Conservation (phyloP, 2,888 invertebrate species). For the Branchipolynoe longqiensis region DNA sequence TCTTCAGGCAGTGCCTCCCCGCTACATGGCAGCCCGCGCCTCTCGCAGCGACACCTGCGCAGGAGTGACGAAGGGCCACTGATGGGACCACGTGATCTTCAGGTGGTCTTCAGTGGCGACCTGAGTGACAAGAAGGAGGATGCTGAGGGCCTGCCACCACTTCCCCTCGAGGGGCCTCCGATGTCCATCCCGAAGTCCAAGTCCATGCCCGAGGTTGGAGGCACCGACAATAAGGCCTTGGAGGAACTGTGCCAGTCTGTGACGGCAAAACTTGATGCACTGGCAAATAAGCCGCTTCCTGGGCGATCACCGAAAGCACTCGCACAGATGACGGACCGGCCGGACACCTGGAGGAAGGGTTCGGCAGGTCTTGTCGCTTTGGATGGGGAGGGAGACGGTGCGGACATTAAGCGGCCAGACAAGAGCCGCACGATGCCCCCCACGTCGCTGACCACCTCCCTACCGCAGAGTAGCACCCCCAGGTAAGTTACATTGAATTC, state of each 20-base stretch:
- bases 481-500: slow-evolving; percentile 39
- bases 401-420: slow-evolving; percentile 56
- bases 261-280: slow-evolving; percentile 32
- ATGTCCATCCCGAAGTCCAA: slow-evolving; percentile 41
- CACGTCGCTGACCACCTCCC: slow-evolving; percentile 51
- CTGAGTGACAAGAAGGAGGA: neutral
- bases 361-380: neutral
- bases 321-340: slow-evolving; percentile 1
- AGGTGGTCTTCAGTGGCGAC: slow-evolving; percentile 35
- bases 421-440: slow-evolving; percentile 52
- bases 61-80: slow-evolving; percentile 38
- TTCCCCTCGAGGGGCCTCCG: neutral
- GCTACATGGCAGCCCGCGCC: slow-evolving; percentile 23
- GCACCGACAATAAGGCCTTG: slow-evolving; percentile 24
- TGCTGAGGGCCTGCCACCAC: neutral
- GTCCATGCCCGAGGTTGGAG: slow-evolving; percentile 52
- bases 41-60: slow-evolving; percentile 17
- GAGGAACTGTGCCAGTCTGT: slow-evolving; percentile 47
- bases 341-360: slow-evolving; percentile 7
- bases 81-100: neutral
- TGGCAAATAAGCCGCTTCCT: slow-evolving; percentile 51
- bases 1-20: slow-evolving; percentile 33
- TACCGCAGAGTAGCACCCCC: slow-evolving; percentile 2
- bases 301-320: slow-evolving; percentile 15
- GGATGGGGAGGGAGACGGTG: slow-evolving; percentile 31